Conservation (phyloP, 2,888 invertebrate genomes). For the Gerris lacustris region DNA sequence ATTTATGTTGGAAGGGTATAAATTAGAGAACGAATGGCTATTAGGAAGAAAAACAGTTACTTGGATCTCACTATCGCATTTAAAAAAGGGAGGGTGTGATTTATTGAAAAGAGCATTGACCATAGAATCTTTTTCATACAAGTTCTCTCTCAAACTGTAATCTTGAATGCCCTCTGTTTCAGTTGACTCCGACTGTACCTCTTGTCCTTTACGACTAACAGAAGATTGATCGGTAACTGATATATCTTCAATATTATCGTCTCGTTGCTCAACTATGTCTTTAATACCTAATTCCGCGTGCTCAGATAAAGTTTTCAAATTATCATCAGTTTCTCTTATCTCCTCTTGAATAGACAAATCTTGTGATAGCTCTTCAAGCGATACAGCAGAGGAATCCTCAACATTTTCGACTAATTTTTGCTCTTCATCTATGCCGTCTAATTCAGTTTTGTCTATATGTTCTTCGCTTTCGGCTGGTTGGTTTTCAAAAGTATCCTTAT, state of each 20-base stretch:
- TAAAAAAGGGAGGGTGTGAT: background rate
- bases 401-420: too few species aligned
- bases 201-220: background rate
- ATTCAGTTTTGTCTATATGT: too few species aligned
- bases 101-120: background rate
- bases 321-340: too few species aligned
- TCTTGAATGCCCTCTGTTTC: background rate
- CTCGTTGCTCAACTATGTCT: too few species aligned
- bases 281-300: too few species aligned
- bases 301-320: too few species aligned
- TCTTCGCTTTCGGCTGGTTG: too few species aligned
- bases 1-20: background rate
- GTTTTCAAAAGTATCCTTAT: too few species aligned
- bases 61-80: background rate
- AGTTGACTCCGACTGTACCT: background rate
- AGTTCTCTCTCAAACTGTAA: background rate
- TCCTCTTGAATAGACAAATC: too few species aligned
- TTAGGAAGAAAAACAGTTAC: background rate
- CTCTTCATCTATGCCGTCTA: too few species aligned
- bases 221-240: background rate
- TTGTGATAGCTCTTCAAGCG: too few species aligned
- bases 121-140: background rate
- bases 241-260: background rate
- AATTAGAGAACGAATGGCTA: background rate
- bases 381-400: too few species aligned